phyloP scores from a whole-genome alignment of 2,888 invertebrate species.

The Euzetes globulus region DNA sequence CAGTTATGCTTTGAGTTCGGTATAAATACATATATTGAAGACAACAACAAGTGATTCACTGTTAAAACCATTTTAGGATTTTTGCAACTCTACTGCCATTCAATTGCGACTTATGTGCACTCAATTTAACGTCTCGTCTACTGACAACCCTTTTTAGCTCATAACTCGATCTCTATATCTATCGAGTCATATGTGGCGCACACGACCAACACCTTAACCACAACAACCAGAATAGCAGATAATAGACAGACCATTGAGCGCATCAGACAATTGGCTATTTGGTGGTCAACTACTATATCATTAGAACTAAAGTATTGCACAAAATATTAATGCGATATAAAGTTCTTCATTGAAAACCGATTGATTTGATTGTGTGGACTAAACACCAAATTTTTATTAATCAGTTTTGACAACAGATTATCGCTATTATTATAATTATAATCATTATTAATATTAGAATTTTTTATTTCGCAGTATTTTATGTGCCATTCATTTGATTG shows the following conservation, averaged over 20 bases:
- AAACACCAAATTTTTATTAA: background rate
- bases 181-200: background rate
- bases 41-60: conserved; percentile 22
- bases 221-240: too few relatives aligned
- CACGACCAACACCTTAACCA: background rate
- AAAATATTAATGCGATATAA: conserved; percentile 4
- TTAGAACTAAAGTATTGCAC: background rate
- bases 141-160: background rate
- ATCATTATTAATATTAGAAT: background rate
- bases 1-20: conserved; percentile 6
- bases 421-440: conserved; percentile 1
- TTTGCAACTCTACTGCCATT: conserved; percentile 26
- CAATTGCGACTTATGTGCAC: conserved; percentile 14
- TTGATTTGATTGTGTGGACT: background rate
- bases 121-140: background rate
- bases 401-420: background rate
- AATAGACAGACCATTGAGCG: background rate
- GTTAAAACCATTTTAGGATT: conserved; percentile 5
- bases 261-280: conserved; percentile 1
- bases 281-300: background rate
- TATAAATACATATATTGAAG: conserved; percentile 4
- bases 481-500: conserved; percentile 18
- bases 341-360: background rate
- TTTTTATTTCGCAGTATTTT: background rate
- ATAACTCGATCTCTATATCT: background rate